Percentiles rank a stretch among this genome's conserved stretches.
phyloP scores from a whole-genome alignment of 2,888 invertebrate species.

The Ennomos erosarius region DNA sequence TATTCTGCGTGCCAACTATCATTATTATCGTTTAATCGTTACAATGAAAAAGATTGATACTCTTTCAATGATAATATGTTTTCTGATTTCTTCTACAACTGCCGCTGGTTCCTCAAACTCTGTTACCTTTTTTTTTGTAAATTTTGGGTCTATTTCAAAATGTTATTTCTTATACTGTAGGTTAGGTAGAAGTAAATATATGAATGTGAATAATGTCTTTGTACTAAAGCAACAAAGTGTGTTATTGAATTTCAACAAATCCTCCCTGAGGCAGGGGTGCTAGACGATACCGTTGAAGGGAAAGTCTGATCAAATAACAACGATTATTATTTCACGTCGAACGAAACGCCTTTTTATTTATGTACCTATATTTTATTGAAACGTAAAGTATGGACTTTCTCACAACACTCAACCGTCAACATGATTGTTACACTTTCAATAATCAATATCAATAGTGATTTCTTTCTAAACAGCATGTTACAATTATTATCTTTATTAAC shows the following conservation, averaged over 20 bases:
- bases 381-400: not conserved
- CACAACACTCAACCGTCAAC: not conserved
- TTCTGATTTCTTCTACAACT: slow-evolving; percentile 15
- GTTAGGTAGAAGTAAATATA: slow-evolving; percentile 23
- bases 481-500: too few species aligned
- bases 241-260: slow-evolving; percentile 66
- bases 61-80: slow-evolving; percentile 27
- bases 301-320: slow-evolving; percentile 53
- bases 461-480: too few species aligned
- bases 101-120: slow-evolving; percentile 7
- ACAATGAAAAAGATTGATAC: slow-evolving; percentile 34
- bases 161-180: slow-evolving; percentile 8
- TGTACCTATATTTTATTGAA: slow-evolving; percentile 15
- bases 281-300: slow-evolving; percentile 46
- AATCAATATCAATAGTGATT: not conserved
- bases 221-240: slow-evolving; percentile 60
- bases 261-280: slow-evolving; percentile 49
- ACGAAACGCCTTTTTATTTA: slow-evolving; percentile 18
- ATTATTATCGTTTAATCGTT: slow-evolving; percentile 41
- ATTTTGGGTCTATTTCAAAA: slow-evolving; percentile 3
- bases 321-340: slow-evolving; percentile 37
- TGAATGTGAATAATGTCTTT: slow-evolving; percentile 54
- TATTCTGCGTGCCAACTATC: slow-evolving; percentile 39
- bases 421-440: not conserved
- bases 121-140: slow-evolving; percentile 8